Base-by-base conservation (phyloP, 1,140 invertebrate genomes). In the Probaryconus sp. region DNA sequence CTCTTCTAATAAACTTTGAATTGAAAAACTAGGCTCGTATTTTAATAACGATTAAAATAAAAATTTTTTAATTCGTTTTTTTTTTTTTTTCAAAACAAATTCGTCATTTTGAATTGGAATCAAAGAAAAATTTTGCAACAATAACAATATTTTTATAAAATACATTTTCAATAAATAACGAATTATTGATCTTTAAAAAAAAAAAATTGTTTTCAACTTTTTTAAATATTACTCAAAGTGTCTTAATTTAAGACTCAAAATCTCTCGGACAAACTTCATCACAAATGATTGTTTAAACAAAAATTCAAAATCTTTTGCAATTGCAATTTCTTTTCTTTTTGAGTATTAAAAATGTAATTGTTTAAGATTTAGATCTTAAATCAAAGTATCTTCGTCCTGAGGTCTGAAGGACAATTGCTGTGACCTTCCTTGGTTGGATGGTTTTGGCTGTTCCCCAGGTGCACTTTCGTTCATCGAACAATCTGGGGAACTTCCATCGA, bases 301-400 rank as follows among this genome's bases (percentile, higher is more conserved):
- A 71, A 56, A 18, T 35, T 6, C 10, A 67, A 55, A 7, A 13
- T 40, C 37, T 67, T 37, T 60, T 65, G 55, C 53, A 51, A 38
- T 65, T 58, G 38, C 21, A 60, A n/a, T n/a, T n/a, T n/a, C n/a
- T n/a, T 61, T 38, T 53, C 42, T 26, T n/a, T 42, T 18, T 42
- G 24, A 40, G 17, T 11, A 38, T 43, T 51, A 6, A 0, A 0
- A 58, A 56, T 50, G 7, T 31, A 51, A 45, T 37, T n/a, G n/a
- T n/a, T n/a, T n/a, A n/a, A n/a, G n/a, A n/a, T n/a, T n/a, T n/a
- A n/a, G n/a, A n/a, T n/a, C n/a, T 88, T 91, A 94, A 76, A 94
- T 92, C 26, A 93, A 87, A 0, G 92, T 94, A 79, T 93, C 92
- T 80, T 94, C 92, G 79, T 94, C 93, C 81, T 92, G 91, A 48